Evolutionary conservation across 2,888 invertebrate species (phyloP), one percentile per base, ranked within the genome.

Genomic region (Apodemia zela): DNA sequence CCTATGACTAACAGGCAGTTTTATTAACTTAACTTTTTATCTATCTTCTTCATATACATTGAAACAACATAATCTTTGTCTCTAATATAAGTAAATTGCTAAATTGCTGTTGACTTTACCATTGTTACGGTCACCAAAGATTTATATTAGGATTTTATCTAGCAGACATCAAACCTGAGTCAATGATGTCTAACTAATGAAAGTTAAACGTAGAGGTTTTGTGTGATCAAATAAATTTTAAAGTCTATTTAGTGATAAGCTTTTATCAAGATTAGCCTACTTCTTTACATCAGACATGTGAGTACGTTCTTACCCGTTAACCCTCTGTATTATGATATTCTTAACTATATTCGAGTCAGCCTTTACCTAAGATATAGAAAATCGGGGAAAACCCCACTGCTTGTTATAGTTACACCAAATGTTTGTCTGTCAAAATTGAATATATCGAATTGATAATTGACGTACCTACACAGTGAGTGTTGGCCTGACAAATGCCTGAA

Each of bases 1-100:
- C 72, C 71, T 70, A 73, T 71, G 70, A 72, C 81, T 83, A 84
- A 86, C 80, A 77, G 80, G 81, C 83, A 79, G 77, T 54, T 54
- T 54, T 54, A 54, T 54, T 54, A 54, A 54, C 54, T 54, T 18
- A 54, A 54, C 54, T 54, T 54, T 54, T 54, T 54, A 10, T 54
- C 54, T 54, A 54, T 54, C 25, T 54, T 25, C 54, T 21, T 21
- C 54, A 13, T 54, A 54, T 54, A 54, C 54, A 25, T 54, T 54
- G 54, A 13, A 25, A 54, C 54, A 54, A 54, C 54, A 54, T 54
- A 54, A 54, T 54, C 25, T 25, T 13, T 25, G n/a, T 51, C 15
- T 21, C 54, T 54, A 21, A 54, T 54, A 25, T 54, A 11, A 21
- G 25, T 21, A 3, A 51, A 18, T 51, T 51, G 25, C 51, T 51